Base-by-base conservation (phyloP, 2,888 invertebrate species). In the Pachydiplax longipennis region DNA sequence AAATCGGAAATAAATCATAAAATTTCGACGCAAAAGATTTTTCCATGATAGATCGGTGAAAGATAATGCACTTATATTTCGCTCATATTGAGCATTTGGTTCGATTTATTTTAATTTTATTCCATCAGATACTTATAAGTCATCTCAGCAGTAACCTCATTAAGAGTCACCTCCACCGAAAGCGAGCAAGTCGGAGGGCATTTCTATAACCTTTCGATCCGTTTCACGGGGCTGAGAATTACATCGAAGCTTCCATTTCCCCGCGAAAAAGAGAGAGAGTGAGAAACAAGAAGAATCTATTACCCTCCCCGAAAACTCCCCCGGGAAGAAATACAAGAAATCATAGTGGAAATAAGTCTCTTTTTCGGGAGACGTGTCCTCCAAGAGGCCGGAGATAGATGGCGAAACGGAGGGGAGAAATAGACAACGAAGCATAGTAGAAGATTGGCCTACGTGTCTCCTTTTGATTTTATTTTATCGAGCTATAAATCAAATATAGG, bases 401-500 rank as follows among this genome's bases (percentile, higher is more conserved):
- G 87, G 40, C 4, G 12, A 65, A n/a, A 87, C n/a, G 61, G n/a
- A 22, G 31, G 87, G 61, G 31, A 40, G 37, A 83, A 53, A 73
- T 25, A 31, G 73, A 73, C 73, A 53, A 53, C 53, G 53, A 53
- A 53, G 18, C 53, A 73, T 73, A 73, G 73, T 13, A 31, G 31
- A 73, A 73, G 73, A 73, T 73, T 73, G 22, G 53, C 83, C 35
- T 58, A 58, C 82, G 13, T 48, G 61, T 25, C n/a, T 87, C 65
- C 65, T n/a, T 87, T 73, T 73, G 73, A 31, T 73, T 31, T 73
- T 73, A 73, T 73, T 65, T 87, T 87, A 87, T 87, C 87, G 61
- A 22, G 87, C 65, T 87, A 87, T 87, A 61, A 87, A 87, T 87
- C 87, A 87, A 61, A 35, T 40, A 87, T 65, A 61, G 87, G 87